Evolutionary conservation across 2,888 invertebrate genomes (phyloP), one percentile per base, ranked within the genome.

Genomic region (Monoplex corrugatus): DNA sequence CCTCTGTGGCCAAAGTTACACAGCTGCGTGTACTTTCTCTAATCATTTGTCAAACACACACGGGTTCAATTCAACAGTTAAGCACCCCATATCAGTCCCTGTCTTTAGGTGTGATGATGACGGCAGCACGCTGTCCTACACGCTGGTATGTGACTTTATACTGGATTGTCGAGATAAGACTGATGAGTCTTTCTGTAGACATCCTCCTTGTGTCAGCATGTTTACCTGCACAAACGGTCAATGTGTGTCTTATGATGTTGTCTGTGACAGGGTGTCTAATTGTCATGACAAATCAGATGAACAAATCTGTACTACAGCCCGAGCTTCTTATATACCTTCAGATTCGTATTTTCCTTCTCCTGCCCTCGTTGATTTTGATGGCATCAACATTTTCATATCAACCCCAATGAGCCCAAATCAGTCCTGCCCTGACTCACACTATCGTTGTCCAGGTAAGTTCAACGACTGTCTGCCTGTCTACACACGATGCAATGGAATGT

Each of bases 391-490:
- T 10, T 72, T 72, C 43, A 32, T 32, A 0, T 68, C 43, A 28
- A 2, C 35, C 19, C 45, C 86, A 63, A 43, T 87, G 32, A 44
- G 19, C 32, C 44, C 86, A 28, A 68, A n/a, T 3, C 23, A 87
- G 45, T 32, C 72, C 10, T 87, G 86, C 45, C 86, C 86, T 44
- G 63, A 72, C 57, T 75, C 68, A 16, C 86, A 87, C 86, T 87
- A 68, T 43, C 86, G 86, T 10, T 87, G 86, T 75, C 43, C 72
- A 28, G 72, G 72, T 5, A 45, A 75, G 10, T 40, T 44, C 8
- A 44, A 80, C 28, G 63, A 87, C 86, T 87, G 86, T 68, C 86
- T 87, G 72, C 86, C 86, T 43, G 75, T 87, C 38, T 87, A 87
- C 75, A 68, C 68, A 68, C 86, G 86, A 16, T 87, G 86, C 45